Evolutionary conservation across 2,797 vertebrate species (phyloP).

Genomic region (Apogon talboti): DNA sequence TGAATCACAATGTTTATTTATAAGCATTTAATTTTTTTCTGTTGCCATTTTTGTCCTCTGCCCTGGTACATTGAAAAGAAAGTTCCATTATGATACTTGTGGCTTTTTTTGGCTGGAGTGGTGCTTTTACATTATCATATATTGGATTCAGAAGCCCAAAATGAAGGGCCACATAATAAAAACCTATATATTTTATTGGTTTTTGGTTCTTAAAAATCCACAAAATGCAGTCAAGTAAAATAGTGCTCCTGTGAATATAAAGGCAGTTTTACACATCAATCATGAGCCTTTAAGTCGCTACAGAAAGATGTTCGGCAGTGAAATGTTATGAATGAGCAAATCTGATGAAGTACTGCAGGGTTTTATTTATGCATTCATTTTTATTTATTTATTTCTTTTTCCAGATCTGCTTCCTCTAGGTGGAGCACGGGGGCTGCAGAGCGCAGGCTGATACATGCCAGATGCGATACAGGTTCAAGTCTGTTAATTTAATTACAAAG

Average conservation of each 20-base stretch:
- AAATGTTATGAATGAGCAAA: constrained; percentile 32
- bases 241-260: constrained; percentile 8
- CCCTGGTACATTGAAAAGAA: constrained; percentile 7
- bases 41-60: background rate
- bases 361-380: no score
- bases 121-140: no score
- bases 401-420: constrained; percentile 34
- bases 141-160: no score
- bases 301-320: constrained; percentile 36
- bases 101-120: no score
- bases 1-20: constrained; percentile 1
- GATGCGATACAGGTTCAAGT: background rate
- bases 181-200: no score
- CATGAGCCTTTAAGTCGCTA: constrained; percentile 36
- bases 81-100: background rate
- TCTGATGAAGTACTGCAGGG: constrained; percentile 21
- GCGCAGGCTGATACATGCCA: constrained; percentile 11
- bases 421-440: constrained; percentile 23
- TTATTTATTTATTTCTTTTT: constrained; percentile 19
- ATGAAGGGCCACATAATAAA: no score
- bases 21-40: background rate
- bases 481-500: constrained; percentile 6
- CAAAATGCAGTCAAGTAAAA: constrained; percentile 20
- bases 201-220: no score
- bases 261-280: constrained; percentile 10